Evolutionary conservation across 2,113 vertebrate species (phyloP).

Genomic region (Sinocyclocheilus anshuiensis): DNA sequence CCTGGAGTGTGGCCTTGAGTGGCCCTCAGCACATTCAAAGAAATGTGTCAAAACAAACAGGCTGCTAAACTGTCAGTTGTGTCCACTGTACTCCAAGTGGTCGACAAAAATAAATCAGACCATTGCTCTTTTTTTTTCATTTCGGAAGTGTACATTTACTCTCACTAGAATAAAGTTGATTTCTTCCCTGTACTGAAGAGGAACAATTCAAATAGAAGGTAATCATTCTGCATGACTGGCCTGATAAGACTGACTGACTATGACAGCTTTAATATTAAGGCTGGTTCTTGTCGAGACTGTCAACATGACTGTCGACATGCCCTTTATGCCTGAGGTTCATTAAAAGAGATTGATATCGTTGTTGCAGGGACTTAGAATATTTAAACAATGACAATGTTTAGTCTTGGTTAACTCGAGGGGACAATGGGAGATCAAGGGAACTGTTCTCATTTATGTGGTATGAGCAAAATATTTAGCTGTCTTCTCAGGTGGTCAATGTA

Average conservation of each 20-base stretch:
- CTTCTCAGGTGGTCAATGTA: not conserved
- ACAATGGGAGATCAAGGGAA: not conserved
- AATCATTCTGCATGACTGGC: not conserved
- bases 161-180: not conserved
- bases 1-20: conserved; percentile 32
- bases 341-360: not conserved
- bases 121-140: not conserved
- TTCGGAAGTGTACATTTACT: not conserved
- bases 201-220: not conserved
- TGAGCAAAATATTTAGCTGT: conserved; percentile 1
- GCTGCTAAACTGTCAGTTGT: conserved; percentile 16
- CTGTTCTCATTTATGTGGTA: conserved; percentile 7
- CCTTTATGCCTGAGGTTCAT: not conserved
- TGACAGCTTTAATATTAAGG: not conserved
- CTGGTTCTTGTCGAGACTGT: not conserved
- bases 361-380: not conserved
- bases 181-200: not conserved
- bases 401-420: not conserved
- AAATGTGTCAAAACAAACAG: conserved; percentile 63
- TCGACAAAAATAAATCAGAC: not conserved
- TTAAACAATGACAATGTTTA: not conserved
- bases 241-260: not conserved
- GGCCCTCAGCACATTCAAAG: conserved; percentile 23
- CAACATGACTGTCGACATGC: not conserved
- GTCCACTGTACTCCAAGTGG: not conserved